phyloP scores from a whole-genome alignment of 2,888 invertebrate species.

The Euphydryas editha region DNA sequence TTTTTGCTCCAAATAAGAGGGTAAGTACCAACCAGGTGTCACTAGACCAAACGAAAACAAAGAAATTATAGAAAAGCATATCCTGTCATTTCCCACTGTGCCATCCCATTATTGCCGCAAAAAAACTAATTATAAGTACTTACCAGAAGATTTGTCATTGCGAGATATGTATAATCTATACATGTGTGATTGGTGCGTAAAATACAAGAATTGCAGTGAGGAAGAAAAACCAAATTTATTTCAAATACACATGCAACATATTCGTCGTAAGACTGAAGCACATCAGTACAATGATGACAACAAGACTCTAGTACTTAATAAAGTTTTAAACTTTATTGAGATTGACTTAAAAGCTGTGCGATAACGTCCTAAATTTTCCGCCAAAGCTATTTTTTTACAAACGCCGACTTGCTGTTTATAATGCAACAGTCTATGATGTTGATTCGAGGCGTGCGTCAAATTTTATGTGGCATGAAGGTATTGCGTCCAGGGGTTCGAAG shows the following conservation, averaged over 20 bases:
- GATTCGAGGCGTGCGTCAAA: neutral
- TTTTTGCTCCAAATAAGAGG: neutral
- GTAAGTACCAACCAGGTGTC: neutral
- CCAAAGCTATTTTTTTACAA: constrained; percentile 6
- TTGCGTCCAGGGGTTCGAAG: neutral
- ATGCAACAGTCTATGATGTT: no score
- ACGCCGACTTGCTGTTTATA: constrained; percentile 1
- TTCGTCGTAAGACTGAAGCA: neutral
- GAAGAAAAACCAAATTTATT: neutral
- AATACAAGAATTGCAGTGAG: neutral
- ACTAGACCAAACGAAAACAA: neutral
- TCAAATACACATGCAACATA: neutral
- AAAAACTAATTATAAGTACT: constrained; percentile 2
- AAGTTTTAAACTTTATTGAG: constrained; percentile 37
- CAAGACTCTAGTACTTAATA: constrained; percentile 32
- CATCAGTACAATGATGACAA: constrained; percentile 35
- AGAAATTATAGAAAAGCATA: neutral
- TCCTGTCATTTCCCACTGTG: neutral
- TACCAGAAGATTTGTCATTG: neutral
- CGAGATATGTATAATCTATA: neutral
- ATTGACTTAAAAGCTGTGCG: constrained; percentile 38
- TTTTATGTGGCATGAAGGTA: constrained; percentile 6
- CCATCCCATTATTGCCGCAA: neutral
- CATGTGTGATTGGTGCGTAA: neutral
- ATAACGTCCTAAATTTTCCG: neutral